phyloP scores from a whole-genome alignment of 2,888 invertebrate species.

The Rotaria socialis region DNA sequence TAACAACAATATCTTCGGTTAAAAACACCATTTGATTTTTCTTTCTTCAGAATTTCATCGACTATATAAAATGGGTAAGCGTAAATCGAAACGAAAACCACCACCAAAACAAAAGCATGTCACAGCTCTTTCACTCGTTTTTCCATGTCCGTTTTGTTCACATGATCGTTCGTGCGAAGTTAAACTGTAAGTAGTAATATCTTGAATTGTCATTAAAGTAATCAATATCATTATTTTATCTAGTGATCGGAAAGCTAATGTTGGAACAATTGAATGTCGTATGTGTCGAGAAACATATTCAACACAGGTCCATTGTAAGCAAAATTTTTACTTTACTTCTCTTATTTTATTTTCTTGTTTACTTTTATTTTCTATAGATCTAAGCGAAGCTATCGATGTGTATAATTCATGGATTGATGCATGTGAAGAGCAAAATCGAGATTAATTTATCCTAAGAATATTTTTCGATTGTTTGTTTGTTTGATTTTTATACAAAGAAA shows the following conservation, averaged over 20 bases:
- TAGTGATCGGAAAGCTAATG: constrained; percentile 89
- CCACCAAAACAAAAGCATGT: constrained; percentile 86
- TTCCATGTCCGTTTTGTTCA: constrained; percentile 98
- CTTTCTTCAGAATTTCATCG: background rate
- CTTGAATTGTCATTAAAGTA: background rate
- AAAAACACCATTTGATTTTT: background rate
- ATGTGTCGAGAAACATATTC: constrained; percentile 95
- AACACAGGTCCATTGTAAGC: constrained; percentile 79
- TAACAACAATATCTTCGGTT: background rate
- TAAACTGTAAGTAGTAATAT: constrained; percentile 74
- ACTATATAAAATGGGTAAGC: constrained; percentile 73
- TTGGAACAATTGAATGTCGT: constrained; percentile 86
- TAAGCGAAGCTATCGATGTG: constrained; percentile 95
- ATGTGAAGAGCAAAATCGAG: constrained; percentile 67
- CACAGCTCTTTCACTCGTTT: constrained; percentile 85
- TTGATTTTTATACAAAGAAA: background rate
- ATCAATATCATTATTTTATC: constrained; percentile 64
- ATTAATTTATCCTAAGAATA: background rate
- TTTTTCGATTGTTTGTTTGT: background rate
- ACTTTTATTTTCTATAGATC: constrained; percentile 57
- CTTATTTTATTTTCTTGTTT: constrained; percentile 16
- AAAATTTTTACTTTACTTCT: constrained; percentile 51
- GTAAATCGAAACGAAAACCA: constrained; percentile 95
- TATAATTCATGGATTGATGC: constrained; percentile 99
- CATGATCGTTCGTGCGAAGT: constrained; percentile 98